These are phyloP conservation scores for Phasianus colchicus DNA, from an alignment of 2,113 vertebrate species.

Conservation along the genomic window DNA sequence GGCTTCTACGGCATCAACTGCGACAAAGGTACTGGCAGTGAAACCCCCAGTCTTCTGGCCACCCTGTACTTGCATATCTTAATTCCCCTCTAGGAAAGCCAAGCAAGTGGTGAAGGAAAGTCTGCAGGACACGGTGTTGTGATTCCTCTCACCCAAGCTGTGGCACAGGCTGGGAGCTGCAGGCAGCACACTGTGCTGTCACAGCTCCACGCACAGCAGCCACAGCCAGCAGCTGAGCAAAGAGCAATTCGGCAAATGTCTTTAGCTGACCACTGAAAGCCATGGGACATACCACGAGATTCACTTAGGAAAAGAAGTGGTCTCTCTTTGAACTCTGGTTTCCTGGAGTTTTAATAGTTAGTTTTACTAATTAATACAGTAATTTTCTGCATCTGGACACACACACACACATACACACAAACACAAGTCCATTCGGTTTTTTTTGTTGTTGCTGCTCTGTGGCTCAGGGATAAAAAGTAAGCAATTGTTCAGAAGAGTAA, in stretches of 20 bases:
- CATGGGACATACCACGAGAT: background rate
- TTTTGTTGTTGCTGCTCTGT: background rate
- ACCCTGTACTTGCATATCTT: background rate
- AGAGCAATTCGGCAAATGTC: background rate
- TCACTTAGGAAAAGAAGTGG: background rate
- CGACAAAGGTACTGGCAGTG: constrained; percentile 83
- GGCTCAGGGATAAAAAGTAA: background rate
- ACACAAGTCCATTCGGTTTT: background rate
- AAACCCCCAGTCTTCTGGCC: fast-evolving
- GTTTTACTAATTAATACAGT: background rate
- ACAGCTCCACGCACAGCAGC: background rate
- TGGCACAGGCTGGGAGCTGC: background rate
- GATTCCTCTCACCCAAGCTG: background rate
- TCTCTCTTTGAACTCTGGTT: background rate
- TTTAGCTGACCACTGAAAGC: background rate
- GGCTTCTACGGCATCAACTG: constrained; percentile 89
- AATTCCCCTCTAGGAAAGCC: background rate
- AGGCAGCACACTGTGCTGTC: background rate
- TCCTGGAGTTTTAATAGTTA: background rate
- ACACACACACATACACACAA: background rate
- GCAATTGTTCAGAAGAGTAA: background rate
- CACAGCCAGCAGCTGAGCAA: background rate
- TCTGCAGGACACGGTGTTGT: background rate
- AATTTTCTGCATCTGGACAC: background rate
- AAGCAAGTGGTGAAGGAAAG: background rate